Conservation (phyloP, 2,888 invertebrate species). For the Phaedon cochleariae region DNA sequence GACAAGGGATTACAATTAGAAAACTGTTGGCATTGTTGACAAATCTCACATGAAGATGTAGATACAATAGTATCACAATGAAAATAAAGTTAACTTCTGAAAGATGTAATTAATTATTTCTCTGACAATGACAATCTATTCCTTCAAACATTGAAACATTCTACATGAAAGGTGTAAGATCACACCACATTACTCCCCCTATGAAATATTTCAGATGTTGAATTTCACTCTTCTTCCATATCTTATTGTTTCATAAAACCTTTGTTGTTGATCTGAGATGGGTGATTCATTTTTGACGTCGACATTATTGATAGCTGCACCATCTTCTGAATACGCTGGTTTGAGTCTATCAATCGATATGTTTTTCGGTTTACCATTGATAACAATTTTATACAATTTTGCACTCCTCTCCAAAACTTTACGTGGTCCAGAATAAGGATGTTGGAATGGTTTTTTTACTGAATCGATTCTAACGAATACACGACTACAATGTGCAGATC, state of each 20-base stretch:
- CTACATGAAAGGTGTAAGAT: too few relatives aligned
- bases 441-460: constrained; percentile 38
- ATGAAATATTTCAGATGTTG: not conserved
- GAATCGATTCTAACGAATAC: constrained; percentile 45
- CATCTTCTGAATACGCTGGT: constrained; percentile 35
- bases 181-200: not conserved
- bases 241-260: constrained; percentile 22
- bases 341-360: constrained; percentile 42
- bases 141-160: too few relatives aligned
- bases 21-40: too few relatives aligned
- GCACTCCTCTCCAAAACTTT: constrained; percentile 27
- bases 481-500: constrained; percentile 32
- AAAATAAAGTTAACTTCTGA: too few relatives aligned
- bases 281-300: too few relatives aligned
- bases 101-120: too few relatives aligned
- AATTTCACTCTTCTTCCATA: constrained; percentile 1
- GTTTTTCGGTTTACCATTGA: constrained; percentile 21
- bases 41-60: too few relatives aligned
- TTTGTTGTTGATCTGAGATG: constrained; percentile 38
- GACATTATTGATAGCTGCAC: not conserved
- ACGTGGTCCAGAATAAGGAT: constrained; percentile 42
- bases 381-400: constrained; percentile 31
- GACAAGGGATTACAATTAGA: too few relatives aligned
- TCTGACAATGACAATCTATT: too few relatives aligned
- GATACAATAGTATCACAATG: too few relatives aligned